A percentile compares a stretch with the other conserved stretches of the same genome.
These are phyloP conservation scores for Lagria hirta DNA, from an alignment of 2,888 invertebrate species.

Conservation along the genomic window DNA sequence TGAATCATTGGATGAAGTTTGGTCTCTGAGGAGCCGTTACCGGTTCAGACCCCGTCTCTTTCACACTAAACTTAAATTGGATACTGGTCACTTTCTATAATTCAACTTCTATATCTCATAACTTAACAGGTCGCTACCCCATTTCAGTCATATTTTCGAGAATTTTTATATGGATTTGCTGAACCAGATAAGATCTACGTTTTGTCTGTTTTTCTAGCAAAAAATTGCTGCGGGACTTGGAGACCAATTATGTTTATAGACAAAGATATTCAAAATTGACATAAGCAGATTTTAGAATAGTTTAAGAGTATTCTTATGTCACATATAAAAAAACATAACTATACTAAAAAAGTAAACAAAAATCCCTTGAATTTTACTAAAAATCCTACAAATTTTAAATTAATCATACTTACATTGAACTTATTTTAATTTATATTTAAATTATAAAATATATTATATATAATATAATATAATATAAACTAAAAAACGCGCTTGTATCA, in stretches of 20 bases:
- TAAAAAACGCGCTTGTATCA: too few relatives aligned
- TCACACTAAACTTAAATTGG: constrained; percentile 55
- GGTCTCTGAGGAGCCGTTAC: constrained; percentile 52
- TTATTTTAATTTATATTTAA: too few relatives aligned
- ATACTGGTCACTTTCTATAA: constrained; percentile 57
- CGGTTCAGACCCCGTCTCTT: constrained; percentile 52
- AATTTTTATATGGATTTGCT: constrained; percentile 25
- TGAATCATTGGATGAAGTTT: constrained; percentile 54
- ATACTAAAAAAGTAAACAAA: too few relatives aligned
- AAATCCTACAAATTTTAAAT: too few relatives aligned
- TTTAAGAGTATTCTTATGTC: too few relatives aligned
- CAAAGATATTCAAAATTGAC: too few relatives aligned
- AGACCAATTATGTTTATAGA: constrained; percentile 20
- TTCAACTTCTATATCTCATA: constrained; percentile 55
- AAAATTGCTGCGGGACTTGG: constrained; percentile 18
- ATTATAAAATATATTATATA: too few relatives aligned
- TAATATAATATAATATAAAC: too few relatives aligned
- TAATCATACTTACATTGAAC: too few relatives aligned
- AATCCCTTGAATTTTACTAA: too few relatives aligned
- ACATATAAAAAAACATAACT: too few relatives aligned
- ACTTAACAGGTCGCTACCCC: constrained; percentile 34
- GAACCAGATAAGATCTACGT: constrained; percentile 15
- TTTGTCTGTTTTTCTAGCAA: constrained; percentile 12
- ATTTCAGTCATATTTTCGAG: constrained; percentile 29
- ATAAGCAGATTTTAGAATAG: too few relatives aligned